Evolutionary conservation across 2,113 vertebrate species (phyloP).

Genomic region (Connochaetes taurinus): DNA sequence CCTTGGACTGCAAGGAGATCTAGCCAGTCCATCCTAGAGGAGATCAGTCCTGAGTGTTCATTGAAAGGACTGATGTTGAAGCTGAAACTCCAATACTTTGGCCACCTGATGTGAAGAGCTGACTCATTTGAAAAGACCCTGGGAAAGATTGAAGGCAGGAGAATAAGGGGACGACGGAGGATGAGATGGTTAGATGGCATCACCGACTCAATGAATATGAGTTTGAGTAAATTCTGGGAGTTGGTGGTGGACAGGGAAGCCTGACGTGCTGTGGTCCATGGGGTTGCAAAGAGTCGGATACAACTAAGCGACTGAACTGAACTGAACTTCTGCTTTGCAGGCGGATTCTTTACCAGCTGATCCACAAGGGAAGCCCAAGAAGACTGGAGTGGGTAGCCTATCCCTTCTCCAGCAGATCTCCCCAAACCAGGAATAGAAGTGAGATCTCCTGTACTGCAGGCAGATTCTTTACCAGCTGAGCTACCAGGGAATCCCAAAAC

Average conservation of each 20-base stretch:
- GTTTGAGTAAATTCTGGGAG: background rate
- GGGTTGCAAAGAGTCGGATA: background rate
- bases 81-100: background rate
- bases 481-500: background rate
- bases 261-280: fast-evolving
- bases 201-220: background rate
- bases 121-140: background rate
- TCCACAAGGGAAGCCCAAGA: background rate
- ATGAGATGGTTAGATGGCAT: background rate
- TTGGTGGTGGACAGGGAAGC: background rate
- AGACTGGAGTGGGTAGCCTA: background rate
- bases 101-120: background rate
- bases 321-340: background rate
- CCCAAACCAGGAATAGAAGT: background rate
- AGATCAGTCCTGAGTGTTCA: background rate
- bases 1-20: background rate
- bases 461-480: background rate
- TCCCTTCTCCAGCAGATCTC: background rate
- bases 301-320: background rate
- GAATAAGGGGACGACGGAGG: background rate
- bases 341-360: background rate
- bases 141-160: background rate
- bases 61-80: too few relatives aligned
- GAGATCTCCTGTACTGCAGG: background rate
- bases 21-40: background rate